A percentile compares a stretch with the other conserved stretches of the same genome.
Conservation (phyloP, 2,113 vertebrate species). For the Orientallactaga bullata region DNA sequence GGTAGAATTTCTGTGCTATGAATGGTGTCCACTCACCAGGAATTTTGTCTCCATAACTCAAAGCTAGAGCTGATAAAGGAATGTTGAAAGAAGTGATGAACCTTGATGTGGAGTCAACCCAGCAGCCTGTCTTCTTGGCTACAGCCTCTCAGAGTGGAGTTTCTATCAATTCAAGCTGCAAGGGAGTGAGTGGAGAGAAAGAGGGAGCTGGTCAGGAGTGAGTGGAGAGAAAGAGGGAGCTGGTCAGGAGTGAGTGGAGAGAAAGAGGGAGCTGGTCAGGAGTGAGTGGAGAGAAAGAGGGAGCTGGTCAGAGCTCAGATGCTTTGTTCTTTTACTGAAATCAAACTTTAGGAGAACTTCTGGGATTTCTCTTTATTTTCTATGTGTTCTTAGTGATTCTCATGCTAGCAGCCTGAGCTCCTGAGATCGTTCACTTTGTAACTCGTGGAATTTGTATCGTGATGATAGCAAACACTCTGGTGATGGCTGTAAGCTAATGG, state of each 20-base stretch:
- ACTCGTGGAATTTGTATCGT: not conserved
- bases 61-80: not conserved
- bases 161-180: not conserved
- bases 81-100: too few species aligned
- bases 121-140: not conserved
- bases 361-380: not conserved
- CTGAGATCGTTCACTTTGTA: not conserved
- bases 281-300: fast-evolving
- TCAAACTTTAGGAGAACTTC: conserved; percentile 13
- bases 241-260: fast-evolving
- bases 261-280: too few species aligned
- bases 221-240: not conserved
- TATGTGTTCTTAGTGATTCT: not conserved
- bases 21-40: not conserved
- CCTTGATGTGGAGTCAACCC: not conserved
- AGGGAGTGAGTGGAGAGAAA: not conserved
- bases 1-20: not conserved
- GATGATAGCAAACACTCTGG: not conserved
- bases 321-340: not conserved
- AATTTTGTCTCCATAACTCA: not conserved
- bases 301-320: not conserved
- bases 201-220: not conserved
- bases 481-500: not conserved
- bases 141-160: not conserved
- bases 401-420: not conserved